These are phyloP conservation scores for Holothuria scabra DNA, from an alignment of 53 echinoderm and acorn worm species.

Conservation along the genomic window DNA sequence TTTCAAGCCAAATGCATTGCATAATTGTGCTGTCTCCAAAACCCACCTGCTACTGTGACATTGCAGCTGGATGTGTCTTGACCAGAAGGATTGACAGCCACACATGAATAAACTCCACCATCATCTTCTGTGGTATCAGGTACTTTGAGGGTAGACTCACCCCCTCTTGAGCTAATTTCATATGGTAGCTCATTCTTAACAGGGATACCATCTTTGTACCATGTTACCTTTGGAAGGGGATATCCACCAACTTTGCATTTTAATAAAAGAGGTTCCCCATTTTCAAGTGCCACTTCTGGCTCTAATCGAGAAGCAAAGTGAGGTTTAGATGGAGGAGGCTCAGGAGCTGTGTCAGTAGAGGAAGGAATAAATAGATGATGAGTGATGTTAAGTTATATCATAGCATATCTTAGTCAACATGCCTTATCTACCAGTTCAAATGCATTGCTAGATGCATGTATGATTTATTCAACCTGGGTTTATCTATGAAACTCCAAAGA, in stretches of 20 bases:
- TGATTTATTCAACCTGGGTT: no score
- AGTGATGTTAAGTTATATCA: no score
- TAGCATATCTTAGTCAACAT: no score
- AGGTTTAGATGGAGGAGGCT: conserved; percentile 47
- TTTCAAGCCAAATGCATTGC: no score
- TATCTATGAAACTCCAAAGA: no score
- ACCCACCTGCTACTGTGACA: conserved; percentile 75
- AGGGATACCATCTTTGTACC: conserved; percentile 79
- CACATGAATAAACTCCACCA: conserved; percentile 70
- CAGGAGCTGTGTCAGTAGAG: background rate
- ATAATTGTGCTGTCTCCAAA: background rate
- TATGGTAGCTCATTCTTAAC: conserved; percentile 59
- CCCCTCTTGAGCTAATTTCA: conserved; percentile 34
- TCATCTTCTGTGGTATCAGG: conserved; percentile 58
- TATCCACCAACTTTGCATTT: conserved; percentile 79
- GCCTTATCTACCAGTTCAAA: no score
- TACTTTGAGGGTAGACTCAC: conserved; percentile 5
- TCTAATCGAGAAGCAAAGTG: conserved; percentile 28
- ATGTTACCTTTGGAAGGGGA: conserved; percentile 75
- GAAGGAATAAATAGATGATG: background rate
- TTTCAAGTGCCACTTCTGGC: conserved; percentile 47
- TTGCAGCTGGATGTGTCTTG: conserved; percentile 67
- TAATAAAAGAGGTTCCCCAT: conserved; percentile 67
- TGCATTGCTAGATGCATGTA: no score
- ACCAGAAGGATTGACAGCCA: conserved; percentile 80